Base-by-base conservation (phyloP, 2,113 vertebrate species). In the Cavia aperea region DNA sequence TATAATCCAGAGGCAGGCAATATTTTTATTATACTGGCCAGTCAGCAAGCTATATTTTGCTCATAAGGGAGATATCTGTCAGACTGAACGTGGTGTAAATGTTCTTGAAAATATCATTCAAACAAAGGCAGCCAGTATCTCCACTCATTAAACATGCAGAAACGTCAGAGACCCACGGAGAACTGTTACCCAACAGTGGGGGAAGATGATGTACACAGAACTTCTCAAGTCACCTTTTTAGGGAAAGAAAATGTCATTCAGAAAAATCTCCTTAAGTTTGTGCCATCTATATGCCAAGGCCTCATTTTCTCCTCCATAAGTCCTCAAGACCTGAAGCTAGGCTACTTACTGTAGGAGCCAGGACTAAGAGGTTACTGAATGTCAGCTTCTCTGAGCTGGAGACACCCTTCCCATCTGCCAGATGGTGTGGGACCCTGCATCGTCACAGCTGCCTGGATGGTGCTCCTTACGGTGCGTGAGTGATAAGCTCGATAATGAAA, bases 361-460 rank as follows among this genome's bases (percentile, higher is more conserved):
- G 78, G 31, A 33, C 83, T 65, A 78, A 91, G 70, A 24, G 86
- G 85, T 77, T 90, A 72, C 88, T 83, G 78, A 88, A 72, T 1
- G 1, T 70, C 46, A 73, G 82, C 46, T 94, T 90, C 83, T 24
- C 56, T 0, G 4, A 94, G 90, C 43, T 82, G 88, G 87, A 91
- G 92, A 60, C 49, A 46, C 39, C 19, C 86, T 95, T 94, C 60
- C 68, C 31, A 77, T 63, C 63, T 75, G n/a, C 94, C 95, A 93
- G 93, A 87, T 95, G 94, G 68, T 72, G 19, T 78, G 86, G 68
- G 60, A 49, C 72, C 89, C 18, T 29, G 60, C 26, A 58, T 68
- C 70, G 15, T 93, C 70, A 79, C 90, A 93, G 83, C 94, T 95
- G 92, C 78, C 72, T 49, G 1, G 2, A 63, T 46, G 7, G 1